A percentile compares a stretch with the other conserved stretches of the same genome.
Conservation (phyloP, 1,140 invertebrate species). For the Zaprionus tsacasi region DNA sequence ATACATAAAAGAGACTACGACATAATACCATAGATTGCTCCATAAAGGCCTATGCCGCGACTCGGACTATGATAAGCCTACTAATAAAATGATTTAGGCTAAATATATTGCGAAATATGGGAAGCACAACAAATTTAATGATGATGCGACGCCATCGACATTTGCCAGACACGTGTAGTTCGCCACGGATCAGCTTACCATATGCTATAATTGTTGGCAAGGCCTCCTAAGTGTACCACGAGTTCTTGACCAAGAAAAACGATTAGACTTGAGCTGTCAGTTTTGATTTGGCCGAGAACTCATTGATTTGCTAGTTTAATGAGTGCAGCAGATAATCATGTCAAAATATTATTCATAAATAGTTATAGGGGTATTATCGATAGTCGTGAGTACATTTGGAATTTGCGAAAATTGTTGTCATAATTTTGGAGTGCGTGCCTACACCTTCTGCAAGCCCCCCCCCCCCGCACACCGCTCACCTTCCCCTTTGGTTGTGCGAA, state of each 20-base stretch:
- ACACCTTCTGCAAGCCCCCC: no score
- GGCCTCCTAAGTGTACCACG: not conserved
- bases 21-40: constrained; percentile 19
- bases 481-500: constrained; percentile 9
- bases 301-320: not conserved
- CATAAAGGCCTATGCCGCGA: not conserved
- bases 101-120: not conserved
- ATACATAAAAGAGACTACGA: constrained; percentile 32
- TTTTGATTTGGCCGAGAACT: not conserved
- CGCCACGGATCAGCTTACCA: not conserved
- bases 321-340: not conserved
- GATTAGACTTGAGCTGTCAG: not conserved
- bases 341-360: not conserved
- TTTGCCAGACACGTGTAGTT: not conserved
- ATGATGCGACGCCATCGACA: not conserved
- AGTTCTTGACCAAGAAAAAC: not conserved
- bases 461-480: not conserved
- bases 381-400: not conserved
- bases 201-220: not conserved
- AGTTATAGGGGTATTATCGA: constrained; percentile 7
- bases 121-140: not conserved
- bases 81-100: constrained; percentile 6
- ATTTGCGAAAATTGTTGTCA: constrained; percentile 5
- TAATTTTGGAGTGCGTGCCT: constrained; percentile 7
- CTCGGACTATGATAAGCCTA: constrained; percentile 15